These are phyloP conservation scores for Emys orbicularis DNA, from an alignment of 2,797 vertebrate species.

Conservation along the genomic window DNA sequence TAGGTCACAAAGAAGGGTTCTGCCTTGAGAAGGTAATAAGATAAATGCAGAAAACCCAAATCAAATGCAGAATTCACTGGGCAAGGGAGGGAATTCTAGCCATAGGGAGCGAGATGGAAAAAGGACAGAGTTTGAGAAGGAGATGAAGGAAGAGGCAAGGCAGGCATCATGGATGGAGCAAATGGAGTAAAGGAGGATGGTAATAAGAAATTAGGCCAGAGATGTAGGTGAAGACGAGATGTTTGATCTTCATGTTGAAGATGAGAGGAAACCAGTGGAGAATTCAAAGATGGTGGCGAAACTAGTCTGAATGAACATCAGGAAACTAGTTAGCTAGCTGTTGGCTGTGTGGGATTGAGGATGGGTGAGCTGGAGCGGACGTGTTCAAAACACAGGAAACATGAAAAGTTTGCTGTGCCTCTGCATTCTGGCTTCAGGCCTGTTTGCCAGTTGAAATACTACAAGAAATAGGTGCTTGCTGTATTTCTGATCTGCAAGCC, in stretches of 20 bases:
- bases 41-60: neutral
- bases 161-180: neutral
- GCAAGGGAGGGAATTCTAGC: neutral
- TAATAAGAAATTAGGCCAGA: neutral
- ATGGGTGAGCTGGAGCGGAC: neutral
- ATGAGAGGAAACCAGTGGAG: neutral
- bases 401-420: neutral
- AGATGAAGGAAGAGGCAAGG: neutral
- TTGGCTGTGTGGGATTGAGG: neutral
- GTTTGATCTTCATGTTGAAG: neutral
- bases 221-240: neutral
- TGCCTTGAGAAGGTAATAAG: neutral
- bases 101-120: neutral
- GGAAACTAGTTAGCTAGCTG: neutral
- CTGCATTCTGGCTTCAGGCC: neutral
- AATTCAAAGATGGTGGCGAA: neutral
- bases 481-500: neutral
- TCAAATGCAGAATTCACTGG: neutral
- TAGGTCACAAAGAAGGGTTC: neutral
- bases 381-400: neutral
- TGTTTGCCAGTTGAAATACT: neutral
- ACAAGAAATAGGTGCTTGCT: neutral
- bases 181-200: neutral
- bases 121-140: neutral
- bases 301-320: neutral